Evolutionary conservation across 2,113 vertebrate genomes (phyloP).

Genomic region (Zapus hudsonius): DNA sequence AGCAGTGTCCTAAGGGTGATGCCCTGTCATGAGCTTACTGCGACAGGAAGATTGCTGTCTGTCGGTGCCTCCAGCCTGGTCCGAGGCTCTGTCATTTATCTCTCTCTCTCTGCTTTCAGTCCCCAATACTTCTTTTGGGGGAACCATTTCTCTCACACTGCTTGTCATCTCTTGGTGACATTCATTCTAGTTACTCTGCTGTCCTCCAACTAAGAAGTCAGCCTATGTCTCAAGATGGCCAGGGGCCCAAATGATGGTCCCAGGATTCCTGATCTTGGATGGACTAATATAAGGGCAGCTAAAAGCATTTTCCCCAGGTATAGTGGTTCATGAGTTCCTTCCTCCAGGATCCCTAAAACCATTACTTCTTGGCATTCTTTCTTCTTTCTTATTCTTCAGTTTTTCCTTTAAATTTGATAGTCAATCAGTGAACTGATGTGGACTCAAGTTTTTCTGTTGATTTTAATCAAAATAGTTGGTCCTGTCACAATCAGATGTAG

Average conservation of each 20-base stretch:
- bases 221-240: not conserved
- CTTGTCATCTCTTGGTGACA: not conserved
- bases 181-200: not conserved
- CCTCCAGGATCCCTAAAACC: not conserved
- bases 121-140: not conserved
- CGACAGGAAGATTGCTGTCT: not conserved
- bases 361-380: not conserved
- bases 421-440: not conserved
- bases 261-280: not conserved
- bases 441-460: not conserved
- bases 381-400: not conserved
- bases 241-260: not conserved
- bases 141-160: not conserved
- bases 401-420: not conserved
- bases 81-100: not conserved
- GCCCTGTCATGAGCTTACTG: not conserved
- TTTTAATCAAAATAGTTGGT: not conserved
- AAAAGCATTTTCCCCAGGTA: not conserved
- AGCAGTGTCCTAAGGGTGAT: not conserved
- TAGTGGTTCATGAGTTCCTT: not conserved
- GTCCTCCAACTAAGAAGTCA: not conserved
- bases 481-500: not conserved
- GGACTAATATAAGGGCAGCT: not conserved
- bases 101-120: not conserved
- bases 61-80: not conserved